Percentiles rank a stretch among this genome's conserved stretches.
Conservation (phyloP, 35 echinoderm and acorn worm genomes). For the Stichopus chloronotus region DNA sequence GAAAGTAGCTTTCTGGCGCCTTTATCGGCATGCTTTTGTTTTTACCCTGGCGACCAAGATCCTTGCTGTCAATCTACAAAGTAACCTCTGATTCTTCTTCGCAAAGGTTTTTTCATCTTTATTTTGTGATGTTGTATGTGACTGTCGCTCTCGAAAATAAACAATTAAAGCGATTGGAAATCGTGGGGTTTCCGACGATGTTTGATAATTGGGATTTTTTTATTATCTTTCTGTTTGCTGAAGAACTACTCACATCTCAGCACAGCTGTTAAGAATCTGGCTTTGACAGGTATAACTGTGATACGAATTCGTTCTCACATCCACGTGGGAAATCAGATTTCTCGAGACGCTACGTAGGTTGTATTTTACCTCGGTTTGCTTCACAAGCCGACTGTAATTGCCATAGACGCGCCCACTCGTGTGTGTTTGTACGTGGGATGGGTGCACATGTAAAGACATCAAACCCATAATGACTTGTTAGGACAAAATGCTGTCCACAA, state of each 20-base stretch:
- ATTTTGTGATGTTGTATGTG: background rate
- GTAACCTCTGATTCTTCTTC: too few species aligned
- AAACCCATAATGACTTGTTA: too few species aligned
- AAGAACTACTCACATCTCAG: background rate
- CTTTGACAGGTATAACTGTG: slow-evolving; percentile 10
- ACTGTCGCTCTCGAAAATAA: slow-evolving; percentile 22
- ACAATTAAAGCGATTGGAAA: slow-evolving; percentile 43
- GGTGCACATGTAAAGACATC: too few species aligned
- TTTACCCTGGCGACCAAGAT: too few species aligned
- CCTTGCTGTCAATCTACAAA: too few species aligned
- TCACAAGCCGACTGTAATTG: too few species aligned
- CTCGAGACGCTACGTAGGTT: background rate
- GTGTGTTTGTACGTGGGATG: too few species aligned
- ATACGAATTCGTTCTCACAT: background rate
- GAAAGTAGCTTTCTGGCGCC: too few species aligned
- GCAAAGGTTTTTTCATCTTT: too few species aligned
- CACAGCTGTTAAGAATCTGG: slow-evolving; percentile 7
- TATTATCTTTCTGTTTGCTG: background rate
- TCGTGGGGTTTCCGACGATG: slow-evolving; percentile 1
- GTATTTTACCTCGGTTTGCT: background rate
- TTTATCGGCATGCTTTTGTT: too few species aligned
- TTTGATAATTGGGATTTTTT: slow-evolving; percentile 3
- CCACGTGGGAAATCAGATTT: slow-evolving; percentile 27
- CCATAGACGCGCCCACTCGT: too few species aligned
- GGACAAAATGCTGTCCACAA: too few species aligned